Base-by-base conservation (phyloP, 1,140 invertebrate species). In the Drosophila pseudoananassae region DNA sequence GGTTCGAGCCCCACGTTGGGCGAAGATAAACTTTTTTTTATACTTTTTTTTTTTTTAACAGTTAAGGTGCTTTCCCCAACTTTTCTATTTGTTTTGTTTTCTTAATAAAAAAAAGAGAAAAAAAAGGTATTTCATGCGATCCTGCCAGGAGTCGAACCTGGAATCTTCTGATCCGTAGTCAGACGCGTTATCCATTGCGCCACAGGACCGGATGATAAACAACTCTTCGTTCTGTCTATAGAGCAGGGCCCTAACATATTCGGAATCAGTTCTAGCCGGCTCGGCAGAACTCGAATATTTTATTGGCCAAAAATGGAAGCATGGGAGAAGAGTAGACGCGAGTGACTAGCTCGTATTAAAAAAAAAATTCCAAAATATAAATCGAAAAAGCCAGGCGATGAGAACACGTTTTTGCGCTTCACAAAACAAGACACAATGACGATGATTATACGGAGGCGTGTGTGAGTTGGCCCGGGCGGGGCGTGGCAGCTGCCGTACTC, bases 1-100 rank as follows among this genome's bases (percentile, higher is more conserved):
- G 95, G 96, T 96, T 96, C 96, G 95, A 96, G 96, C 95, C 95
- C 95, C 95, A 96, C 95, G 95, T 96, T 96, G 95, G 95, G 95
- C 95, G 95, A 36, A 88, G 40, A 17, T 63, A 81, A 91, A 90
- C 57, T 77, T 77, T 91, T 81, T 51, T 0, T 43, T n/a, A n/a
- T n/a, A n/a, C n/a, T 29, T 15, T 8, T 9, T 46, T 23, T 15
- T 33, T 27, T 38, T 15, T 40, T 7, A 6, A 27, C 7, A 1
- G 3, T 12, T 31, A 3, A 20, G 20, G 20, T n/a, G n/a, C n/a
- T n/a, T n/a, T n/a, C n/a, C n/a, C n/a, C n/a, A n/a, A n/a, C 20
- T 20, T 20, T 20, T 20, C 17, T 20, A 3, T 20, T 20, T 20
- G 0, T 20, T 20, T 20, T 20, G 2, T 3, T 20, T 3, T 20